Evolutionary conservation across 2,888 invertebrate genomes (phyloP).

Genomic region (Heliconius aoede): DNA sequence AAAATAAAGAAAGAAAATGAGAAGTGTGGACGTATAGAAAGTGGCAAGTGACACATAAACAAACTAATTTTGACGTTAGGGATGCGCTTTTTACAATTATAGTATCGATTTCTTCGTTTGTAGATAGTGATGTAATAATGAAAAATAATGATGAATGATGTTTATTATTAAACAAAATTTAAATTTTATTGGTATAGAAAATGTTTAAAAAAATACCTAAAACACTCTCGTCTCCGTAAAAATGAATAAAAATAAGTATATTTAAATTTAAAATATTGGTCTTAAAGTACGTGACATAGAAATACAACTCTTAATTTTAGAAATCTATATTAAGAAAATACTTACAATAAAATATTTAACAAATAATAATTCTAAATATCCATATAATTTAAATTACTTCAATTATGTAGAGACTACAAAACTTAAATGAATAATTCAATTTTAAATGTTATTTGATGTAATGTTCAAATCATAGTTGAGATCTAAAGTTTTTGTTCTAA

Average conservation of each 20-base stretch:
- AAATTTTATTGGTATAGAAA: background rate
- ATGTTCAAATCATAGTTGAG: slow-evolving; percentile 54
- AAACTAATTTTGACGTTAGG: slow-evolving; percentile 56
- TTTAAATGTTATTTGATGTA: background rate
- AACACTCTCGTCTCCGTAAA: no score
- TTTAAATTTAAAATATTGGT: no score
- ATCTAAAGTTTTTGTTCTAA: slow-evolving; percentile 66
- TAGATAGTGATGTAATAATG: background rate
- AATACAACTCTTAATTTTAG: background rate
- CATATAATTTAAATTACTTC: background rate
- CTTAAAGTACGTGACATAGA: background rate
- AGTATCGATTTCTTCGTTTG: background rate
- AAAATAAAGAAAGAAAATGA: slow-evolving; percentile 52
- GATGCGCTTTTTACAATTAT: slow-evolving; percentile 15
- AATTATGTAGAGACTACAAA: background rate
- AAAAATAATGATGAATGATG: no score
- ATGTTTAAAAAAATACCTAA: no score
- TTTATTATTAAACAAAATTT: no score
- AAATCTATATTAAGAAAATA: no score
- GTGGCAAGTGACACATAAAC: slow-evolving; percentile 72
- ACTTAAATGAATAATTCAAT: background rate
- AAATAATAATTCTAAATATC: background rate
- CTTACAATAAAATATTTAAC: background rate
- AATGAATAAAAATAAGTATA: no score
- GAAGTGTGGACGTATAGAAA: slow-evolving; percentile 34